These are phyloP conservation scores for Enteromius anoplus DNA, from an alignment of 2,797 vertebrate genomes.

Conservation along the genomic window DNA sequence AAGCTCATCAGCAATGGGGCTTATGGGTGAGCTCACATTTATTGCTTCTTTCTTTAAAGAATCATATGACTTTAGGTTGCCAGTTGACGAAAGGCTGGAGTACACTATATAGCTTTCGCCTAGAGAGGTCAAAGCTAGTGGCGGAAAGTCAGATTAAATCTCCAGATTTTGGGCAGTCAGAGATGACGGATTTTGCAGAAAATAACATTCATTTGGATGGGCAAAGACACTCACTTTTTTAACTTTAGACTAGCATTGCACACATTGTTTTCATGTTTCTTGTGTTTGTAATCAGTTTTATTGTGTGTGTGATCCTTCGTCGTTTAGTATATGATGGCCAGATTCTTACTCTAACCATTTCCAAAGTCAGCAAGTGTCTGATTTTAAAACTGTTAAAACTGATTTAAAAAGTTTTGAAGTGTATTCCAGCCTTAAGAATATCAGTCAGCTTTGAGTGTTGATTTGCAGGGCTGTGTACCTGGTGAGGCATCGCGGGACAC, in stretches of 20 bases:
- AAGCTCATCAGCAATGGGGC: constrained; percentile 98
- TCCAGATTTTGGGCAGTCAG: background rate
- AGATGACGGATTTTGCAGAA: background rate
- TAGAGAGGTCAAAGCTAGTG: background rate
- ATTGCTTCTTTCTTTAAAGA: background rate
- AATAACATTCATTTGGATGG: background rate
- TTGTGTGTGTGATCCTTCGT: background rate
- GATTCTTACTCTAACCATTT: background rate
- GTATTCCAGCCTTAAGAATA: background rate
- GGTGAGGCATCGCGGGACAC: constrained; percentile 91
- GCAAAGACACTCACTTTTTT: background rate
- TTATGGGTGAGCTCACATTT: constrained; percentile 84
- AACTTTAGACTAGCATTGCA: background rate
- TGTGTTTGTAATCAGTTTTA: background rate
- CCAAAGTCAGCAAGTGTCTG: background rate
- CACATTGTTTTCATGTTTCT: background rate
- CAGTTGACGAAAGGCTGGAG: background rate
- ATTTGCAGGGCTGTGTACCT: constrained; percentile 88
- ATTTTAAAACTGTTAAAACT: background rate
- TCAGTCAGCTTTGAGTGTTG: background rate
- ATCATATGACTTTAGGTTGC: background rate
- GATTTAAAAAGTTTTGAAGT: background rate
- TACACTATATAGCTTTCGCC: background rate
- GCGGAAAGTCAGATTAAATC: background rate
- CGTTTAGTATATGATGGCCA: background rate